Conservation (phyloP, 2,113 vertebrate genomes). For the Acrocephalus arundinaceus region DNA sequence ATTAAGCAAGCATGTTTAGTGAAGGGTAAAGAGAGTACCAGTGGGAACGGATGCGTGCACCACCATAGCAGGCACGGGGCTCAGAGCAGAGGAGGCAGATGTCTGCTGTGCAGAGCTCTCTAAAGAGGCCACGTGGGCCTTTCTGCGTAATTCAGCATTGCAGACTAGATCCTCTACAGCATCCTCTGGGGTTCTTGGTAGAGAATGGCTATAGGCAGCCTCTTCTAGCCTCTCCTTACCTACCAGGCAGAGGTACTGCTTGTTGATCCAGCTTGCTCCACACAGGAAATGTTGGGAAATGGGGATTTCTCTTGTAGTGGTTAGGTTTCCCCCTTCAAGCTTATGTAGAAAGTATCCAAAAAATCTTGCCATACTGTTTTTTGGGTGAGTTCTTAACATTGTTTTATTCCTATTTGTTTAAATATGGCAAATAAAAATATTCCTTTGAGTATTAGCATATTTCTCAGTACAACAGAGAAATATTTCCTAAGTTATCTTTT, state of each 20-base stretch:
- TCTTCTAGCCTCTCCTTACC: neutral
- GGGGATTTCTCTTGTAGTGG: neutral
- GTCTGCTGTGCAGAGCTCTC: constrained; percentile 43
- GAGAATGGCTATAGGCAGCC: neutral
- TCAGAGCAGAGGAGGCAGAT: constrained; percentile 9
- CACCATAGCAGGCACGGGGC: neutral
- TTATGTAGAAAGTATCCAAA: neutral
- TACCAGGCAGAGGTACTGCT: neutral
- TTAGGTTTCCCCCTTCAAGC: neutral
- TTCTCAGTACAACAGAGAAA: neutral
- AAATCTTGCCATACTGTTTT: neutral
- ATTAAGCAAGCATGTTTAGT: constrained; percentile 71
- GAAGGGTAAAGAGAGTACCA: constrained; percentile 67
- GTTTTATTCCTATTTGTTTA: neutral
- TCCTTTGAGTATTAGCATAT: neutral
- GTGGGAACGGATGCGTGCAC: constrained; percentile 16
- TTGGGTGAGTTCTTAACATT: neutral
- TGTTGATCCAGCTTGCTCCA: neutral
- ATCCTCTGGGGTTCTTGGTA: neutral
- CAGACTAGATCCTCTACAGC: neutral
- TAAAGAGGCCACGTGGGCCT: constrained; percentile 15
- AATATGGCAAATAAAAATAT: neutral
- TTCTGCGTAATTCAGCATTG: neutral
- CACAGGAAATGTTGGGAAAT: neutral
- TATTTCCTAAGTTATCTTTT: neutral